Conservation (phyloP, 2,888 invertebrate genomes). For the Bellardia pandia region DNA sequence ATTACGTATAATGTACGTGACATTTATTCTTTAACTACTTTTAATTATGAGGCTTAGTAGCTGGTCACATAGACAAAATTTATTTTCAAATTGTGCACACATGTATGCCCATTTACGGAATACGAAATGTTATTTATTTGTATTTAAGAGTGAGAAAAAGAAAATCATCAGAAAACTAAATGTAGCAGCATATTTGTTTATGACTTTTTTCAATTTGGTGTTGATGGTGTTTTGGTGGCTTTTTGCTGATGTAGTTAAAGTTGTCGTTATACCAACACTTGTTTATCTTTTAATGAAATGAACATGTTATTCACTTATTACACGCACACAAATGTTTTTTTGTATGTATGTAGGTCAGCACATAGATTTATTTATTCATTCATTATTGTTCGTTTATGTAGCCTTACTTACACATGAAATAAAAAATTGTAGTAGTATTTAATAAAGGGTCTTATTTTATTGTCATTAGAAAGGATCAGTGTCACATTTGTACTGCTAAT, state of each 20-base stretch:
- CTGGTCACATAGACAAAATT: slow-evolving; percentile 1
- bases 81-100: background rate
- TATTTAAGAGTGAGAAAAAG: background rate
- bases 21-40: background rate
- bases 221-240: background rate
- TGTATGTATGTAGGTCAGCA: background rate
- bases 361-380: background rate
- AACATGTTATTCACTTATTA: slow-evolving; percentile 37
- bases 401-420: background rate
- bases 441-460: slow-evolving; percentile 33
- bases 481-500: slow-evolving; percentile 51
- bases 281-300: slow-evolving; percentile 51
- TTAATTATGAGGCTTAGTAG: slow-evolving; percentile 18
- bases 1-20: background rate
- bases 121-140: background rate
- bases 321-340: slow-evolving; percentile 4
- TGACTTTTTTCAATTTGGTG: background rate
- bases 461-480: slow-evolving; percentile 60
- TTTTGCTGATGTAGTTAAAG: background rate
- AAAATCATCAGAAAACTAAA: slow-evolving; percentile 11
- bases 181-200: slow-evolving; percentile 7
- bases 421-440: background rate
- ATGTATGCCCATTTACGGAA: background rate
- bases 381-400: background rate
- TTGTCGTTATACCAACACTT: slow-evolving; percentile 32